Conservation (phyloP, 2,888 invertebrate genomes). For the Eristalinus sepulchralis region DNA sequence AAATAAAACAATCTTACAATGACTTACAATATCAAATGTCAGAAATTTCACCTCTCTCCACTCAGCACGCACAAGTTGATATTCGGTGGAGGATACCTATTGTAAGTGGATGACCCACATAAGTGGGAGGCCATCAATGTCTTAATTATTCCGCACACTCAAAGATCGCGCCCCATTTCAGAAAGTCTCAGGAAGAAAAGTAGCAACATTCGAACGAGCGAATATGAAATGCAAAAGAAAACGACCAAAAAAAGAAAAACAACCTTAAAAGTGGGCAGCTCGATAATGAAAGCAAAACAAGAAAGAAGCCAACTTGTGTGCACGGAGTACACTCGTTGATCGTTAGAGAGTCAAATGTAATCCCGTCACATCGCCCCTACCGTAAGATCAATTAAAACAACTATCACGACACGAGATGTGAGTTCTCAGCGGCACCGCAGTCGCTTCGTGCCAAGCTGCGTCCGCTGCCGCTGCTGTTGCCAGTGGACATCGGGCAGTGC, state of each 20-base stretch:
- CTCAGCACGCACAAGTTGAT: background rate
- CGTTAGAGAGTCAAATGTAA: constrained; percentile 41
- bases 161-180: background rate
- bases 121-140: constrained; percentile 49
- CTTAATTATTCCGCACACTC: constrained; percentile 33
- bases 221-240: background rate
- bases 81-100: background rate
- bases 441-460: background rate
- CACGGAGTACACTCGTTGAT: constrained; percentile 45
- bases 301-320: constrained; percentile 13
- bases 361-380: constrained; percentile 56
- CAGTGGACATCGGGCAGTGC: constrained; percentile 15
- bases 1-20: background rate
- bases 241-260: constrained; percentile 10
- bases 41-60: background rate
- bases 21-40: background rate
- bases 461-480: background rate
- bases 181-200: background rate
- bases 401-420: constrained; percentile 55
- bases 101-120: constrained; percentile 24
- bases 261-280: constrained; percentile 31
- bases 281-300: constrained; percentile 26
- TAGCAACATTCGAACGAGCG: background rate
- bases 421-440: constrained; percentile 24
- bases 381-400: constrained; percentile 68